Evolutionary conservation across 2,113 vertebrate species (phyloP).

Genomic region (Cichladusa arquata): DNA sequence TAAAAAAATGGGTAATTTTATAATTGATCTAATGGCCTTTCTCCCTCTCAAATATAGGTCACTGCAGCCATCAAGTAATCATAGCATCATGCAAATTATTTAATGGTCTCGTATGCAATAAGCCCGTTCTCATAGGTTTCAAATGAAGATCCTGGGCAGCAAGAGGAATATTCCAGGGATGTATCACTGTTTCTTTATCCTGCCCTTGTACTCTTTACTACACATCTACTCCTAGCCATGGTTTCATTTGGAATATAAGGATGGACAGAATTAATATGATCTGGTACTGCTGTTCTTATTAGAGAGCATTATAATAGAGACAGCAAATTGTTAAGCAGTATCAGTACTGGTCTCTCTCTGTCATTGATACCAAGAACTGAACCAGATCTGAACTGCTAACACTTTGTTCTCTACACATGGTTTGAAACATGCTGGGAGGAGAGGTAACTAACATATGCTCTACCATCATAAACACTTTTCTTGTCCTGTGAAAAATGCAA

Average conservation of each 20-base stretch:
- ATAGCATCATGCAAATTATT: neutral
- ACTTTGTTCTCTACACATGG: neutral
- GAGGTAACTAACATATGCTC: conserved; percentile 30
- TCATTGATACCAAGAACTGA: neutral
- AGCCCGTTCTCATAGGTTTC: neutral
- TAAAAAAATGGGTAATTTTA: neutral
- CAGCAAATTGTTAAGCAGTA: neutral
- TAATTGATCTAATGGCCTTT: neutral
- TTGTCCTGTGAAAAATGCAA: conserved; percentile 44
- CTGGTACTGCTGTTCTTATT: neutral
- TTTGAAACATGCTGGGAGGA: neutral
- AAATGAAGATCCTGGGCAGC: neutral
- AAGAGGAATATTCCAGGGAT: neutral
- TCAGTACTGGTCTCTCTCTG: neutral
- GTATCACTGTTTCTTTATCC: neutral
- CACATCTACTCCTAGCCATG: neutral
- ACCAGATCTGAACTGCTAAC: neutral
- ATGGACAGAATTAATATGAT: neutral
- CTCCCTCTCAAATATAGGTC: neutral
- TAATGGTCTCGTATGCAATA: neutral
- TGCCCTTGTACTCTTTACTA: neutral
- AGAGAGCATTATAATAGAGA: neutral
- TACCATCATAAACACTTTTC: conserved; percentile 29
- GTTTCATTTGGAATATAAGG: neutral
- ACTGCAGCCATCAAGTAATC: neutral